Conservation (phyloP, 2,888 invertebrate genomes). For the Ceratothoa steindachneri region DNA sequence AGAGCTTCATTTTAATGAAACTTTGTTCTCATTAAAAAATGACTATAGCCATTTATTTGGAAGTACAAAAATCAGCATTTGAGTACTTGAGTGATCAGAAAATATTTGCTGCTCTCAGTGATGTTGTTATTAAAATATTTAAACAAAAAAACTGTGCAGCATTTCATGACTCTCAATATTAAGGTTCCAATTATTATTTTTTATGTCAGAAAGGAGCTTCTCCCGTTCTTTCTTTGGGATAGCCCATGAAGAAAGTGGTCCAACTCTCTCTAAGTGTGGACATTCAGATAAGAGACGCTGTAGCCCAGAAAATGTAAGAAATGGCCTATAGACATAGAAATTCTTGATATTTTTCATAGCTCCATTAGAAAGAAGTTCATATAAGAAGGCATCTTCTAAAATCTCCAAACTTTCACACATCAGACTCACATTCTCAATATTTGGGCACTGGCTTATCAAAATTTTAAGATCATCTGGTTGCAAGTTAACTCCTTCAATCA, state of each 20-base stretch:
- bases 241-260: constrained; percentile 42
- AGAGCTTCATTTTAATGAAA: too few relatives aligned
- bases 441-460: constrained; percentile 21
- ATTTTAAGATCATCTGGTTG: constrained; percentile 31
- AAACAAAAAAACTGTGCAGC: constrained; percentile 26
- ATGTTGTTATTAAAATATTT: too few relatives aligned
- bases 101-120: too few relatives aligned
- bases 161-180: constrained; percentile 35
- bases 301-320: constrained; percentile 30
- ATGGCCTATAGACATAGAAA: constrained; percentile 30
- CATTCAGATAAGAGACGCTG: constrained; percentile 26
- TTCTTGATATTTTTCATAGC: constrained; percentile 20
- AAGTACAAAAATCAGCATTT: too few relatives aligned
- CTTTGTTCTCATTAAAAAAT: too few relatives aligned
- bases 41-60: too few relatives aligned
- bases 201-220: constrained; percentile 26
- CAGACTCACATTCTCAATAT: constrained; percentile 26
- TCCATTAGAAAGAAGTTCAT: constrained; percentile 27
- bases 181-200: constrained; percentile 35
- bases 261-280: constrained; percentile 28
- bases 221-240: constrained; percentile 31
- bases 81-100: too few relatives aligned
- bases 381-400: constrained; percentile 30
- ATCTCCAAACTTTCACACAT: constrained; percentile 32
- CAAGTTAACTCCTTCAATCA: constrained; percentile 29